Evolutionary conservation across 2,888 invertebrate species (phyloP).

Genomic region (Sclerodermus sp.): DNA sequence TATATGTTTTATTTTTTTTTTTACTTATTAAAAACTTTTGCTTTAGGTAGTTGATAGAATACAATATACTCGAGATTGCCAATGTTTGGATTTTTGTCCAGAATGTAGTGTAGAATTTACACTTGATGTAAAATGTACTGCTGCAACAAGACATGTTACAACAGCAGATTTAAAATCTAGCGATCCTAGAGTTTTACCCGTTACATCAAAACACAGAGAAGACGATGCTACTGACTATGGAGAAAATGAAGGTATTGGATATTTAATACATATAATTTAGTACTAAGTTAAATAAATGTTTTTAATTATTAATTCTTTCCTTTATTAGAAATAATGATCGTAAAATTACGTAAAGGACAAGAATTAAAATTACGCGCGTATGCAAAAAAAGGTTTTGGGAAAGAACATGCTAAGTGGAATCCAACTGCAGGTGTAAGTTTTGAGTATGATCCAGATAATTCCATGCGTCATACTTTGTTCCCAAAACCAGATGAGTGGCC

Average conservation of each 20-base stretch:
- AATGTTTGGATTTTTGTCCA: constrained; percentile 95
- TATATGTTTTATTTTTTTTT: background rate
- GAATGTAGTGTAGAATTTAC: constrained; percentile 98
- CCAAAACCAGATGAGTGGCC: constrained; percentile 99
- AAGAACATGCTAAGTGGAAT: constrained; percentile 99
- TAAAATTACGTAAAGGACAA: constrained; percentile 79
- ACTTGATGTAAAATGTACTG: constrained; percentile 91
- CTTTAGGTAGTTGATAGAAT: constrained; percentile 81
- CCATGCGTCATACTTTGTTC: constrained; percentile 91
- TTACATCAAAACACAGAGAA: constrained; percentile 87
- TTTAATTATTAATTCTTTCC: constrained; percentile 62
- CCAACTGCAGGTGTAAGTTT: constrained; percentile 98
- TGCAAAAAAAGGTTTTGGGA: constrained; percentile 95
- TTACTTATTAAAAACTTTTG: background rate
- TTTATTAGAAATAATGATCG: constrained; percentile 66
- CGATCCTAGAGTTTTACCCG: constrained; percentile 89
- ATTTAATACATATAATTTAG: background rate
- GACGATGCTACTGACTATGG: constrained; percentile 94
- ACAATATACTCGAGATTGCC: constrained; percentile 93
- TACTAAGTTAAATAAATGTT: constrained; percentile 19
- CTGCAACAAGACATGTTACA: constrained; percentile 94
- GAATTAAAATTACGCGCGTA: constrained; percentile 92
- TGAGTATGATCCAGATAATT: constrained; percentile 99
- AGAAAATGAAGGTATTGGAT: constrained; percentile 78
- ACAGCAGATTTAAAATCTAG: constrained; percentile 94